phyloP scores from a whole-genome alignment of 2,888 invertebrate genomes.

The Melanostoma mellinum region DNA sequence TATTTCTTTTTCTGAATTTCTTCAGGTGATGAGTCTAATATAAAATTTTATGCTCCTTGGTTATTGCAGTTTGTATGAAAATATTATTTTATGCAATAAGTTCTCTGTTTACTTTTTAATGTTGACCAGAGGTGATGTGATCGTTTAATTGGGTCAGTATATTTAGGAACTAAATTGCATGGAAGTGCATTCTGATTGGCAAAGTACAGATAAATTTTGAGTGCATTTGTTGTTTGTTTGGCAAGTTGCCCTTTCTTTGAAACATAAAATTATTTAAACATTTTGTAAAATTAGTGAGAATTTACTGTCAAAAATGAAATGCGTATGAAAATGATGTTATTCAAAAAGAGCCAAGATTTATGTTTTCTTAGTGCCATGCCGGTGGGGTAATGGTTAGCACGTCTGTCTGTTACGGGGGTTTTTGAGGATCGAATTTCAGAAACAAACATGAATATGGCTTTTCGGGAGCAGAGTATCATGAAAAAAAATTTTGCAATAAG shows the following conservation, averaged over 20 bases:
- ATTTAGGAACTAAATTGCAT: conserved; percentile 50
- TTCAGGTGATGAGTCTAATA: conserved; percentile 40
- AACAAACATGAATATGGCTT: too few relatives aligned
- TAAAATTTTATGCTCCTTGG: not conserved
- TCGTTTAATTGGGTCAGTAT: conserved; percentile 64
- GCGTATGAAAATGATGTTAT: too few relatives aligned
- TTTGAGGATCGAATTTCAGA: too few relatives aligned
- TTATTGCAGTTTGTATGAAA: conserved; percentile 12
- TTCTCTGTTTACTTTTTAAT: conserved; percentile 3
- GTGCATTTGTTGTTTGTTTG: conserved; percentile 28
- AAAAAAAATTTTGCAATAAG: too few relatives aligned
- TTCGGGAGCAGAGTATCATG: too few relatives aligned
- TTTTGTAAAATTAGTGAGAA: too few relatives aligned
- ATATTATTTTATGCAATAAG: conserved; percentile 2
- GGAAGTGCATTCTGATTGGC: conserved; percentile 66
- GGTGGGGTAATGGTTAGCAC: too few relatives aligned
- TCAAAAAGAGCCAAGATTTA: too few relatives aligned
- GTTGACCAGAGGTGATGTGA: not conserved
- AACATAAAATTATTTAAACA: conserved; percentile 20
- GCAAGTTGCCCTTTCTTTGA: conserved; percentile 49
- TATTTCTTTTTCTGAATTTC: conserved; percentile 7
- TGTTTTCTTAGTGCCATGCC: too few relatives aligned
- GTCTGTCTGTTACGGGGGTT: too few relatives aligned
- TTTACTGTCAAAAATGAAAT: too few relatives aligned
- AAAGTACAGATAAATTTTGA: conserved; percentile 44